Conservation (phyloP, 2,888 invertebrate genomes). For the Lycocerus yunnanus region DNA sequence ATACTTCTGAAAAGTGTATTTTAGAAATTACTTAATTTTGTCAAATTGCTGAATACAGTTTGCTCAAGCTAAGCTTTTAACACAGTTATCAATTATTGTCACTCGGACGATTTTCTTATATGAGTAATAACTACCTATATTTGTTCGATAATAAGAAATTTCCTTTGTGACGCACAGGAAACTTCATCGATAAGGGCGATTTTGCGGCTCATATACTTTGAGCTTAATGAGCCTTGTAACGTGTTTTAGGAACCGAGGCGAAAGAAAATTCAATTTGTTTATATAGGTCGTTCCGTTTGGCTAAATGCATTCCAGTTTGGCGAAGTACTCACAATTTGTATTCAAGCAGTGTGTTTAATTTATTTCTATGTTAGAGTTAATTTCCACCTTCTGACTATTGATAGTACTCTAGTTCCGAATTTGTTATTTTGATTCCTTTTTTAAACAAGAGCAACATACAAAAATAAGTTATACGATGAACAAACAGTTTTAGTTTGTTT, state of each 20-base stretch:
- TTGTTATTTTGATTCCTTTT: background rate
- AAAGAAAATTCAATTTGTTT: conserved; percentile 33
- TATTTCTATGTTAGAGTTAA: conserved; percentile 29
- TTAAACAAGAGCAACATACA: background rate
- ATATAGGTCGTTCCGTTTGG: conserved; percentile 33
- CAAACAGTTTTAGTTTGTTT: background rate
- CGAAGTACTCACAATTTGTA: conserved; percentile 31
- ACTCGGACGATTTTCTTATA: background rate
- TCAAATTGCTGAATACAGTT: background rate
- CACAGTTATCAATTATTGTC: background rate
- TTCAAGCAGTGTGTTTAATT: conserved; percentile 29
- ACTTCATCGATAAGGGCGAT: conserved; percentile 31
- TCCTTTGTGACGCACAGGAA: conserved; percentile 19
- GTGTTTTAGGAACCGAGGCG: conserved; percentile 31
- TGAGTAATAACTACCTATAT: conserved; percentile 2
- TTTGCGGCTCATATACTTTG: conserved; percentile 32
- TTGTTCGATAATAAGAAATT: conserved; percentile 22
- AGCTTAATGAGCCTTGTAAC: conserved; percentile 31
- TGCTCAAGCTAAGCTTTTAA: background rate
- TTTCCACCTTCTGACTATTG: conserved; percentile 30
- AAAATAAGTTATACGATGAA: background rate
- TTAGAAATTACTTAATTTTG: background rate
- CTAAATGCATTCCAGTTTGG: conserved; percentile 31
- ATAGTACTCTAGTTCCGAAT: conserved; percentile 22
- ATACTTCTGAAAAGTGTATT: background rate